A percentile compares a stretch with the other conserved stretches of the same genome.
phyloP scores from a whole-genome alignment of 1,140 invertebrate species.

The Bombus superbus region DNA sequence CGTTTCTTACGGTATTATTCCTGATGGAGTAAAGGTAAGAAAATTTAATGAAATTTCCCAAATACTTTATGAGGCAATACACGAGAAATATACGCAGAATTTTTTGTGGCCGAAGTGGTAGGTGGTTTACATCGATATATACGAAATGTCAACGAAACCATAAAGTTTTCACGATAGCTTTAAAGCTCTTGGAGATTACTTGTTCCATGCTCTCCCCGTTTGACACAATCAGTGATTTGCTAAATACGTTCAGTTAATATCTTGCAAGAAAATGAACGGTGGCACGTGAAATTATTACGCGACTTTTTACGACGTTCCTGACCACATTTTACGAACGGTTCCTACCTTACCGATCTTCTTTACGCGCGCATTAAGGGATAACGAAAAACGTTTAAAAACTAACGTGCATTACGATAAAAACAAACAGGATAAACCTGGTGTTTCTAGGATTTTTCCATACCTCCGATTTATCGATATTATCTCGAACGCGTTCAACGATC shows the following conservation, averaged over 20 bases:
- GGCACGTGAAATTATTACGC: background rate
- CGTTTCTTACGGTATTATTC: no score
- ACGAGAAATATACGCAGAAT: no score
- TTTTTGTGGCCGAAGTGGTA: no score
- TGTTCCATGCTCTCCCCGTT: background rate
- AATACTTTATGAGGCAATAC: no score
- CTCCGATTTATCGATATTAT: no score
- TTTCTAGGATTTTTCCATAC: no score
- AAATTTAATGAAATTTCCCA: no score
- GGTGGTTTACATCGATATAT: no score
- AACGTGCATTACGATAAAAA: background rate
- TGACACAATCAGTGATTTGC: constrained; percentile 29
- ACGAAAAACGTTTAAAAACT: no score
- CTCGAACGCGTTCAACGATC: no score
- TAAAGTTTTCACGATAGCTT: background rate
- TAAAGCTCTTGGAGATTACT: background rate
- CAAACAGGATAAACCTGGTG: background rate
- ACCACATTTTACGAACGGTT: background rate
- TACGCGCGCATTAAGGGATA: no score
- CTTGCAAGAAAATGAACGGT: constrained; percentile 13
- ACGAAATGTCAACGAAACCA: background rate
- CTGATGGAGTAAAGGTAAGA: no score
- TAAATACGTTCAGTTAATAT: constrained; percentile 20
- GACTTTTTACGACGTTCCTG: background rate
- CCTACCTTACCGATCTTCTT: background rate